A percentile compares a stretch with the other conserved stretches of the same genome.
These are phyloP conservation scores for Leguminivora glycinivorella DNA, from an alignment of 1,140 invertebrate species.

Conservation along the genomic window DNA sequence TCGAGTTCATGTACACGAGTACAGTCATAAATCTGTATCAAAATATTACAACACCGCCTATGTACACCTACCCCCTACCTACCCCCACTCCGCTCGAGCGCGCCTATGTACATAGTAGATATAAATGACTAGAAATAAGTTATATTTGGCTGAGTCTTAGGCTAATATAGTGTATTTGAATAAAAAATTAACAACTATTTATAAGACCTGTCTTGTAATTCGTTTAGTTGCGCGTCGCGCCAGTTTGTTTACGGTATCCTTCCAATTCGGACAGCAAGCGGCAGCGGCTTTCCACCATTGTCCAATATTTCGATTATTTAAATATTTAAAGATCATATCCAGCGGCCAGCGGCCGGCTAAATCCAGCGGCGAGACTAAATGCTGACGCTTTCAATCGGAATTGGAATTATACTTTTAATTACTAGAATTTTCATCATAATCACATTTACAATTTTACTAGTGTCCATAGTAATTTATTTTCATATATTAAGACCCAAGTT, in stretches of 20 bases:
- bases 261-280: too few relatives aligned
- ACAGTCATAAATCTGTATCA: slow-evolving; percentile 45
- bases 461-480: background rate
- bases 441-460: background rate
- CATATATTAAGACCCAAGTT: background rate
- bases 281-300: too few relatives aligned
- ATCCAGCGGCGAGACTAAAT: background rate
- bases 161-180: slow-evolving; percentile 39
- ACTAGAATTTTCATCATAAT: background rate
- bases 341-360: too few relatives aligned
- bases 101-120: slow-evolving; percentile 35
- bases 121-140: slow-evolving; percentile 55
- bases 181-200: slow-evolving; percentile 38
- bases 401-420: background rate
- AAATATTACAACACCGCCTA: slow-evolving; percentile 54
- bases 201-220: slow-evolving; percentile 70
- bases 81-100: background rate
- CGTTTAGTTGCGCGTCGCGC: slow-evolving; percentile 54
- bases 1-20: slow-evolving; percentile 34
- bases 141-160: slow-evolving; percentile 46
- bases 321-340: too few relatives aligned
- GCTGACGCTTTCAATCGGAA: too few relatives aligned
- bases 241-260: background rate
- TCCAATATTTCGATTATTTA: too few relatives aligned
- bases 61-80: slow-evolving; percentile 10